Evolutionary conservation across 2,888 invertebrate genomes (phyloP), one percentile per base, ranked within the genome.

Genomic region (Operophtera brumata): DNA sequence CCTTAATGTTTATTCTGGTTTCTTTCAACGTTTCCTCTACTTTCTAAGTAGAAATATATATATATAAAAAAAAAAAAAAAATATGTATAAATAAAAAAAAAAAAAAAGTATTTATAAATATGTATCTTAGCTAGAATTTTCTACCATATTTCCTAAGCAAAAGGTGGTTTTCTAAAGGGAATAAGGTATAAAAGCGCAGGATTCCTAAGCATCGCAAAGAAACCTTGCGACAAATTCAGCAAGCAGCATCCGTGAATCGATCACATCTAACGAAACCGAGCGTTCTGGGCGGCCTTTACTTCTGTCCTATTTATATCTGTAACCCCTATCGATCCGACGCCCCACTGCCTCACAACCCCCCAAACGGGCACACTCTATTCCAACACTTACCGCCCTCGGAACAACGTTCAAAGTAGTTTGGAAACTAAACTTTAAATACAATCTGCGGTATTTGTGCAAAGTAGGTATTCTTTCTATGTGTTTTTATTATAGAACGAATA

Each of bases 231-330:
- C 20, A 20, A 20, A 20, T 20, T 20, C 20, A 20, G 20, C 20
- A 20, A 20, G 47, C 72, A 74, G 75, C 75, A 73, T 78, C 69
- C 59, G 56, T 14, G 65, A 77, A 80, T 84, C 84, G 82, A 84
- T 84, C 67, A 67, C 61, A 66, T 62, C 36, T 62, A 84, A 79
- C 73, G 82, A 85, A 86, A 85, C 82, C 73, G 81, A 83, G 77
- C 76, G 82, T 78, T 74, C 67, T 70, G 70, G 69, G 63, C 69
- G 69, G 72, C 74, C 75, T 77, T 63, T 71, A 84, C 78, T 85
- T 83, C 75, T 82, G 85, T 80, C 84, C 87, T 87, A 88, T 88
- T 84, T 87, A 87, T 87, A 84, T 80, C 79, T 75, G 80, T 84
- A 82, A 80, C 83, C 81, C 75, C 77, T 84, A 89, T 89, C 85